Evolutionary conservation across 2,797 vertebrate genomes (phyloP).

Genomic region (Danio choprae): DNA sequence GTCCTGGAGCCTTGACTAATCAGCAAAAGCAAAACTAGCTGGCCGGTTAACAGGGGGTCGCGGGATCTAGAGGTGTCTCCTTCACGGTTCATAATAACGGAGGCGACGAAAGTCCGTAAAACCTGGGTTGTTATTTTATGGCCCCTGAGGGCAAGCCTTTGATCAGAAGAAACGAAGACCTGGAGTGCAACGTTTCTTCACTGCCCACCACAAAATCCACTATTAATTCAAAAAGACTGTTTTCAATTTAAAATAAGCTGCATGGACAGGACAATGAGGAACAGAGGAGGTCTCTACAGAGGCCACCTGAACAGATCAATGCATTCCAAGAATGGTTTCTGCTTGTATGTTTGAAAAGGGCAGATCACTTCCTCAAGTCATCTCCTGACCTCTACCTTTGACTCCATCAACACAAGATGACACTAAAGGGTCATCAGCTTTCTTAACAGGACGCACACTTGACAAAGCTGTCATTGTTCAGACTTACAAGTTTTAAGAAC

Average conservation of each 20-base stretch:
- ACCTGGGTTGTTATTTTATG: constrained; percentile 58
- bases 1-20: constrained; percentile 13
- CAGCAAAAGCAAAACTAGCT: not conserved
- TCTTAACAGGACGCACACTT: constrained; percentile 68
- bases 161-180: constrained; percentile 38
- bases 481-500: constrained; percentile 37
- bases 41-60: constrained; percentile 32
- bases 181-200: not conserved
- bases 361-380: constrained; percentile 74
- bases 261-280: not conserved
- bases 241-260: constrained; percentile 33
- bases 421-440: constrained; percentile 72
- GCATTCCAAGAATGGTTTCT: constrained; percentile 71
- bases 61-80: constrained; percentile 56
- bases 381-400: constrained; percentile 68
- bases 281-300: constrained; percentile 13
- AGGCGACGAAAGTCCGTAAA: constrained; percentile 68
- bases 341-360: constrained; percentile 66
- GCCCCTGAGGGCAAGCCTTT: constrained; percentile 59
- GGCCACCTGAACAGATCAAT: constrained; percentile 74
- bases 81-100: constrained; percentile 70
- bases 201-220: constrained; percentile 10
- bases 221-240: constrained; percentile 6
- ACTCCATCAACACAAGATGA: constrained; percentile 75
- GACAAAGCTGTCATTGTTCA: constrained; percentile 73